These are phyloP conservation scores for Neoseiulus cucumeris DNA, from an alignment of 1,140 invertebrate genomes.

Conservation along the genomic window DNA sequence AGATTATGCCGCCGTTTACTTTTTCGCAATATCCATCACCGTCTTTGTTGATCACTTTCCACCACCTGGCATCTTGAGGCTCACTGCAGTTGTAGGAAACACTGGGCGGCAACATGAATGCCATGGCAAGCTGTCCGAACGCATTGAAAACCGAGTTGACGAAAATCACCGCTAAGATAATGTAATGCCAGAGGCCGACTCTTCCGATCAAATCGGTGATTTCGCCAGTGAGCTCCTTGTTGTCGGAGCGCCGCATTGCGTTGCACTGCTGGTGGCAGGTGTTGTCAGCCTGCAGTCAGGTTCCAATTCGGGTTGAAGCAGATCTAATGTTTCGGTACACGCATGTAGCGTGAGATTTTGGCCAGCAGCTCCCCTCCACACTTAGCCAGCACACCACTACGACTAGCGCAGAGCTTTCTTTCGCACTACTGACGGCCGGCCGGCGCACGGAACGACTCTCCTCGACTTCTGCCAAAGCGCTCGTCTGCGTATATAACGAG, in stretches of 20 bases:
- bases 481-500: too few relatives aligned
- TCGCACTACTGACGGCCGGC: too few relatives aligned
- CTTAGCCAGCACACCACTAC: too few relatives aligned
- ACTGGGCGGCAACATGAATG: not conserved
- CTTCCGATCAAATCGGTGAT: not conserved
- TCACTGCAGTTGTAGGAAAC: not conserved
- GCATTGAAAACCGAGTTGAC: not conserved
- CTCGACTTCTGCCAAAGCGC: too few relatives aligned
- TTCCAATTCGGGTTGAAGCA: too few relatives aligned
- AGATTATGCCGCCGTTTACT: not conserved
- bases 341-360: too few relatives aligned
- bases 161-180: not conserved
- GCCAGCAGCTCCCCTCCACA: too few relatives aligned
- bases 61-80: not conserved
- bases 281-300: too few relatives aligned
- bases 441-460: too few relatives aligned
- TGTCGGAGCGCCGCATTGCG: not conserved
- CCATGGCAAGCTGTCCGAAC: slow-evolving; percentile 7
- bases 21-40: not conserved
- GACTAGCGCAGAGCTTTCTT: too few relatives aligned
- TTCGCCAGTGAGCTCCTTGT: not conserved
- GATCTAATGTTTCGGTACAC: too few relatives aligned
- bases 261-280: too few relatives aligned
- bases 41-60: not conserved
- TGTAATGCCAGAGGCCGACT: not conserved